A percentile compares a stretch with the other conserved stretches of the same genome.
These are phyloP conservation scores for Lysiphlebus fabarum DNA, from an alignment of 1,140 invertebrate species.

Conservation along the genomic window DNA sequence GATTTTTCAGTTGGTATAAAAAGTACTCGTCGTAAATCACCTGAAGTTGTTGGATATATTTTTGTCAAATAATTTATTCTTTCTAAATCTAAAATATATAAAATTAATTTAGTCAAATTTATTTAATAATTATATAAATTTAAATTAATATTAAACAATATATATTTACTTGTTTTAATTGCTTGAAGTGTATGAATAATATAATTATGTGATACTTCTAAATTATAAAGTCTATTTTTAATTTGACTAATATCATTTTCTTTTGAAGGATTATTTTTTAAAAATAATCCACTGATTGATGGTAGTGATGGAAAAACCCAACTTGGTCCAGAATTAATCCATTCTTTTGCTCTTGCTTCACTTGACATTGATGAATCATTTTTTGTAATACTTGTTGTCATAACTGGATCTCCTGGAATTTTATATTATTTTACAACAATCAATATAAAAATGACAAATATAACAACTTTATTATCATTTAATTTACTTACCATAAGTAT, in stretches of 20 bases:
- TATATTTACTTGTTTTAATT: constrained; percentile 5
- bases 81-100: no score
- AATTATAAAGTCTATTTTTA: constrained; percentile 3
- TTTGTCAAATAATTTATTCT: no score
- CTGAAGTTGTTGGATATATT: not conserved
- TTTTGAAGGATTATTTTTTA: constrained; percentile 1
- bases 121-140: no score
- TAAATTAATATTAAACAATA: no score
- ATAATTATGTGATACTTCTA: constrained; percentile 17
- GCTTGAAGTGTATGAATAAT: constrained; percentile 5
- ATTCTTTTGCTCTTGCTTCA: not conserved
- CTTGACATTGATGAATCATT: not conserved
- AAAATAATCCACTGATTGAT: not conserved
- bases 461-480: no score
- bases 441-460: no score
- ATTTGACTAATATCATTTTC: not conserved
- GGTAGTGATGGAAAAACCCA: constrained; percentile 11
- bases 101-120: no score
- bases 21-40: not conserved
- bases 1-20: no score
- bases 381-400: not conserved
- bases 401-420: constrained; percentile 15
- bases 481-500: not conserved
- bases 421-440: no score
- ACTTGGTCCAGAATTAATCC: not conserved